Conservation (phyloP, 2,888 invertebrate genomes). For the Tinea pellionella region DNA sequence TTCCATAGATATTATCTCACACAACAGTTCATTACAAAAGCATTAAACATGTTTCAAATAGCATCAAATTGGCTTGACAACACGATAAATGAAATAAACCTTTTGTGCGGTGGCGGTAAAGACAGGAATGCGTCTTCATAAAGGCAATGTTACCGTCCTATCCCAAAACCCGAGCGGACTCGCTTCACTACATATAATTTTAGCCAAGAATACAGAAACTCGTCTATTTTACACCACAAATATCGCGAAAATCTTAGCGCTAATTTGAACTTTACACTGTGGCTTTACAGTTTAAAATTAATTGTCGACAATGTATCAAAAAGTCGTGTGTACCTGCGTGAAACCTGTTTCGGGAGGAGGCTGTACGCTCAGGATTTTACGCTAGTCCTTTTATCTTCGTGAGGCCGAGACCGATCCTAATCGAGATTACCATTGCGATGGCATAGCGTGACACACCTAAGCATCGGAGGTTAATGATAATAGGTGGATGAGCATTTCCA, state of each 20-base stretch:
- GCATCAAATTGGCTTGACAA: not conserved
- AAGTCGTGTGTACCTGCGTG: constrained; percentile 44
- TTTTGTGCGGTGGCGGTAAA: constrained; percentile 29
- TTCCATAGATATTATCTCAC: not conserved
- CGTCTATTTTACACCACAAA: not conserved
- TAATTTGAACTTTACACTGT: not conserved
- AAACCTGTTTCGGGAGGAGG: constrained; percentile 48
- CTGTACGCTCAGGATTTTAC: constrained; percentile 37
- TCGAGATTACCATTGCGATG: constrained; percentile 25
- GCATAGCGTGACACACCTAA: constrained; percentile 11
- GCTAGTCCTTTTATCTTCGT: constrained; percentile 38
- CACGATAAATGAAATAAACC: constrained; percentile 20
- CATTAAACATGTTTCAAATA: not conserved
- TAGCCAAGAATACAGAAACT: constrained; percentile 25
- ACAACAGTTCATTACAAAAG: not conserved
- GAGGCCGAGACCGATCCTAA: constrained; percentile 24
- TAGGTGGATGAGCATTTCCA: not conserved
- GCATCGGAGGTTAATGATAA: not conserved
- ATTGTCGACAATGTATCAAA: not conserved
- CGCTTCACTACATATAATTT: constrained; percentile 59
- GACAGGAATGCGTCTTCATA: constrained; percentile 54
- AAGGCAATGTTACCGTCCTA: constrained; percentile 32
- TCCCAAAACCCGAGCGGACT: constrained; percentile 39
- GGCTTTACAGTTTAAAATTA: not conserved
- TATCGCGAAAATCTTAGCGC: not conserved